Conservation (phyloP, 2,113 vertebrate species). For the Sminthopsis crassicaudata region DNA sequence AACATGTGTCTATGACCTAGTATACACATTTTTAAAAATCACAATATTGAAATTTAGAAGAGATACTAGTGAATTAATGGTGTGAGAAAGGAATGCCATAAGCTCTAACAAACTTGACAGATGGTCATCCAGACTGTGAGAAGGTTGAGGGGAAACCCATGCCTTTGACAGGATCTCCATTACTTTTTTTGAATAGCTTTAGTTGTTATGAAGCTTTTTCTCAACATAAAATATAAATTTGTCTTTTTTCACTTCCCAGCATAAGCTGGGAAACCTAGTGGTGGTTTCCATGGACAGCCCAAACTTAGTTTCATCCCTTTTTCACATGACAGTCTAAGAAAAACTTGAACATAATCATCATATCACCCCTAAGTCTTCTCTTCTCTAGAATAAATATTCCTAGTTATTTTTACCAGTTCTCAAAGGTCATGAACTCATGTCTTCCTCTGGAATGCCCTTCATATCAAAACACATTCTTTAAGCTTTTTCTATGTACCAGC, state of each 20-base stretch:
- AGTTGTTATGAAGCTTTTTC: not conserved
- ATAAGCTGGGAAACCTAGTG: not conserved
- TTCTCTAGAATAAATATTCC: not conserved
- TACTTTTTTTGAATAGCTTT: not conserved
- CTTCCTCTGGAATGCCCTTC: not conserved
- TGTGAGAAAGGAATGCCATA: not conserved
- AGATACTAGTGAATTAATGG: not conserved
- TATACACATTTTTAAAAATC: not conserved
- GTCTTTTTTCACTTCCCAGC: not conserved
- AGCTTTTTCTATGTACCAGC: not conserved
- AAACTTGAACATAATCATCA: not conserved
- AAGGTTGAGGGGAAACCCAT: not conserved
- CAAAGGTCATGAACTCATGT: not conserved
- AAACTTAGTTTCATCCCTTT: not conserved
- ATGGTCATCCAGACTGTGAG: not conserved
- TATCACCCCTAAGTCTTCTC: not conserved
- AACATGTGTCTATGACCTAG: not conserved
- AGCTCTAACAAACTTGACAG: not conserved
- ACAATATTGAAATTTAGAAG: not conserved
- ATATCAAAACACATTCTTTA: not conserved
- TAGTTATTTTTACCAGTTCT: not conserved
- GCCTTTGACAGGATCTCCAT: not conserved
- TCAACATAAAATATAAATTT: not conserved
- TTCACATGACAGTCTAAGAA: not conserved
- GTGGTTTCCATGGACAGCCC: not conserved